Percentiles rank a stretch among this genome's conserved stretches.
These are phyloP conservation scores for Dufourea novaeangliae DNA, from an alignment of 1,140 invertebrate genomes.

Conservation along the genomic window DNA sequence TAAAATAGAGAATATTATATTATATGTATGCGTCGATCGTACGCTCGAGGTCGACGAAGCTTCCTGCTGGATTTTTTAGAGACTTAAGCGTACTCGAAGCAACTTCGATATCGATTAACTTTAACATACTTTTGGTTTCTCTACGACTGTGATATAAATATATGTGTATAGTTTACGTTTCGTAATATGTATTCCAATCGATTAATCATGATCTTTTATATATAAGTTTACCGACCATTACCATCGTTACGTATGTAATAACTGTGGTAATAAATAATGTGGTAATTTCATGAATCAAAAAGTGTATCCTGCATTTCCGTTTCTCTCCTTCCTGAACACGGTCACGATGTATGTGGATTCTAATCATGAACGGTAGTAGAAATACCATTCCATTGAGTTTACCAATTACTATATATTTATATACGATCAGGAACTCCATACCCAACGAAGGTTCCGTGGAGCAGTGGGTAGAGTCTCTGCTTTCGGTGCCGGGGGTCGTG, in stretches of 20 bases:
- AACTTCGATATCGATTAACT: slow-evolving; percentile 49
- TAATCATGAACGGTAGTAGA: too few species aligned
- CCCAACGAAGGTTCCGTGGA: too few species aligned
- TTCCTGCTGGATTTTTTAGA: slow-evolving; percentile 23
- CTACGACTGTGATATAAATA: slow-evolving; percentile 69
- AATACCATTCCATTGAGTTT: too few species aligned
- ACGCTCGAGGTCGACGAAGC: not conserved
- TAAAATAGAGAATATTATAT: too few species aligned
- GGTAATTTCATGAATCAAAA: slow-evolving; percentile 46
- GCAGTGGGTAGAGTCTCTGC: too few species aligned
- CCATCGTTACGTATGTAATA: slow-evolving; percentile 57
- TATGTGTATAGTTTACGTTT: slow-evolving; percentile 67
- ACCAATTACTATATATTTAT: too few species aligned
- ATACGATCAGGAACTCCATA: too few species aligned
- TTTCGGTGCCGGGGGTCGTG: too few species aligned
- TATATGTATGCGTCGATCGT: slow-evolving; percentile 17
- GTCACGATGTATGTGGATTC: too few species aligned
- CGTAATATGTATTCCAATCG: slow-evolving; percentile 58
- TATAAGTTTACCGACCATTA: slow-evolving; percentile 58
- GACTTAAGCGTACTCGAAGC: slow-evolving; percentile 30
- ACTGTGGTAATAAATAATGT: slow-evolving; percentile 64
- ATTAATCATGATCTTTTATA: slow-evolving; percentile 62
- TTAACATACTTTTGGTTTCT: slow-evolving; percentile 61
- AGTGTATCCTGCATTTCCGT: too few species aligned
- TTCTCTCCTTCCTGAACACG: too few species aligned